These are phyloP conservation scores for Artibeus lituratus DNA, from an alignment of 2,797 vertebrate species.

Conservation along the genomic window DNA sequence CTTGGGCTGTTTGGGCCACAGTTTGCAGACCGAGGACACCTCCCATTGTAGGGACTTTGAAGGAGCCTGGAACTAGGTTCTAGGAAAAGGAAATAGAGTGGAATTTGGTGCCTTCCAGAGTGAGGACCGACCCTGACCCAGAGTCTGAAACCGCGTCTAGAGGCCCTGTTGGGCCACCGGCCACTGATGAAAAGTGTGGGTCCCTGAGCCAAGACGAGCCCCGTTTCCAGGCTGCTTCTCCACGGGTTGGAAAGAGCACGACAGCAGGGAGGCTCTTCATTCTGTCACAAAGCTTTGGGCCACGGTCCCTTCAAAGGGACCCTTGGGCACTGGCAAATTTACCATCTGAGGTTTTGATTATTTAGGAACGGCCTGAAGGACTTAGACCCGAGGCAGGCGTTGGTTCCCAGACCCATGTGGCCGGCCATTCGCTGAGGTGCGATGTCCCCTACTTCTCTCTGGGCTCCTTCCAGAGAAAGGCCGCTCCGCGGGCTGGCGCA, in stretches of 20 bases:
- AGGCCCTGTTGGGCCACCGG: background rate
- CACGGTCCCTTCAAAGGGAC: background rate
- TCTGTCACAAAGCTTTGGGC: background rate
- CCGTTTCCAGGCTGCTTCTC: background rate
- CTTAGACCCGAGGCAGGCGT: background rate
- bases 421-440: background rate
- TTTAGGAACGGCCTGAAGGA: background rate
- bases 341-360: background rate
- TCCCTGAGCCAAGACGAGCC: fast-evolving
- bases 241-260: background rate
- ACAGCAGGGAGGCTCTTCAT: background rate
- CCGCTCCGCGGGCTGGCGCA: fast-evolving
- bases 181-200: background rate
- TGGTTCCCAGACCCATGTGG: fast-evolving
- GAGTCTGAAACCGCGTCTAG: too few relatives aligned
- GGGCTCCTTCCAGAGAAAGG: background rate
- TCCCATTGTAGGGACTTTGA: background rate
- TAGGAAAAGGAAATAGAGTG: background rate
- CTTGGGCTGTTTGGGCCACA: background rate
- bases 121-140: background rate
- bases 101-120: background rate
- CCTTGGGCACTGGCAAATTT: background rate
- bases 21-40: background rate
- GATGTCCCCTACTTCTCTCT: background rate
- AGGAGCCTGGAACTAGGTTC: background rate